Percentiles rank a stretch among this genome's conserved stretches.
phyloP scores from a whole-genome alignment of 1,140 invertebrate genomes.

The Drosophila takahashii region DNA sequence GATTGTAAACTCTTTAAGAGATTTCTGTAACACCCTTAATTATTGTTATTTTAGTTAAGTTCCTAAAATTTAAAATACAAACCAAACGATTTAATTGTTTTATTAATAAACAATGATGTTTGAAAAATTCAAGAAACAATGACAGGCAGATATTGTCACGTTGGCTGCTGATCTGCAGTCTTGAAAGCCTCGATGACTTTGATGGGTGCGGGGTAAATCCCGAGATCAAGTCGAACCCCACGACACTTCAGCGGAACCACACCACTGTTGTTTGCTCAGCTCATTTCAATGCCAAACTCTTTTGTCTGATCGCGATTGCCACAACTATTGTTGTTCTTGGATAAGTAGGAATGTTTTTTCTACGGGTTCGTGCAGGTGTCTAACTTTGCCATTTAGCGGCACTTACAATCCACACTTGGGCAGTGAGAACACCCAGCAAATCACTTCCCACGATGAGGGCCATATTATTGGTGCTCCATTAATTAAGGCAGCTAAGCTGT shows the following conservation, averaged over 20 bases:
- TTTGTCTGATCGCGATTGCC: conserved; percentile 43
- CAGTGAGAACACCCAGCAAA: conserved; percentile 36
- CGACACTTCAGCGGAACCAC: conserved; percentile 4
- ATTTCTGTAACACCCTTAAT: too few species aligned
- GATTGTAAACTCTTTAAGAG: too few species aligned
- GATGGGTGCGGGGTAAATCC: conserved; percentile 22
- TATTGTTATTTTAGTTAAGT: background rate
- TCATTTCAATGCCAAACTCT: conserved; percentile 51
- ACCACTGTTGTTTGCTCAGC: conserved; percentile 21
- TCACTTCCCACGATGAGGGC: conserved; percentile 42
- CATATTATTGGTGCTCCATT: conserved; percentile 13
- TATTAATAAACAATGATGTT: conserved; percentile 22
- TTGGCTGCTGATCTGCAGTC: conserved; percentile 25
- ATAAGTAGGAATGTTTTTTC: conserved; percentile 31
- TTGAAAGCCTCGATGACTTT: conserved; percentile 28
- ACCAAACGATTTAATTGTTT: too few species aligned
- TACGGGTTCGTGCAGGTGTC: conserved; percentile 58
- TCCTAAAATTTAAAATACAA: too few species aligned
- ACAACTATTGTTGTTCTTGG: conserved; percentile 44
- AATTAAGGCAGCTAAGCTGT: conserved; percentile 51
- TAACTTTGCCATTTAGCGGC: conserved; percentile 54
- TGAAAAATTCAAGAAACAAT: conserved; percentile 1
- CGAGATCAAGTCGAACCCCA: conserved; percentile 1
- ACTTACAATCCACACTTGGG: conserved; percentile 10
- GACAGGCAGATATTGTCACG: conserved; percentile 22